Percentiles rank a stretch among this genome's conserved stretches.
Conservation (phyloP, 2,797 vertebrate genomes). For the Oreortyx pictus region DNA sequence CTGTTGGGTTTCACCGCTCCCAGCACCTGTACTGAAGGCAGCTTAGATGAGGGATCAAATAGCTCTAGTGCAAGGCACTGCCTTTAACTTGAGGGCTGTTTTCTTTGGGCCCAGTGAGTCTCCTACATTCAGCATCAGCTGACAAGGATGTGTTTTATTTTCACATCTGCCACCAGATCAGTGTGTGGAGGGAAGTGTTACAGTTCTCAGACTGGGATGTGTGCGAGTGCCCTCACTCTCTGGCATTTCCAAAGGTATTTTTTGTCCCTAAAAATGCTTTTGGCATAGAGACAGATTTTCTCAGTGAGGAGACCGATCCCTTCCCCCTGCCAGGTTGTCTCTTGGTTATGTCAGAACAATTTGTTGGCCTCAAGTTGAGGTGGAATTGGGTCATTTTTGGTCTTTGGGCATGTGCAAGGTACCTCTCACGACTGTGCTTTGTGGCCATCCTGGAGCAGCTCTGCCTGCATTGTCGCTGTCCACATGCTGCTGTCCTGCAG, state of each 20-base stretch:
- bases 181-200: background rate
- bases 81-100: background rate
- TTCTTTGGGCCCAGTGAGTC: background rate
- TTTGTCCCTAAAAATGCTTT: background rate
- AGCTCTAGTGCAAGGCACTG: background rate
- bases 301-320: background rate
- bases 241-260: background rate
- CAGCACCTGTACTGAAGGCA: background rate
- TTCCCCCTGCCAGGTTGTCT: background rate
- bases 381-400: background rate
- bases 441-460: background rate
- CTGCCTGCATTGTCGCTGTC: background rate
- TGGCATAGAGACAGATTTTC: background rate
- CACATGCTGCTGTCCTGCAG: background rate
- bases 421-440: fast-evolving
- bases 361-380: background rate
- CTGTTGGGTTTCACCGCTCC: background rate
- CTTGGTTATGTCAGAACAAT: background rate
- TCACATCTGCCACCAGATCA: background rate
- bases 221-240: fast-evolving
- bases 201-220: background rate
- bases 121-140: background rate
- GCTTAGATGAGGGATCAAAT: background rate
- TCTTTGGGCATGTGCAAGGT: background rate
- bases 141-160: background rate